Conservation (phyloP, 2,888 invertebrate species). For the Oxyscelio sp. region DNA sequence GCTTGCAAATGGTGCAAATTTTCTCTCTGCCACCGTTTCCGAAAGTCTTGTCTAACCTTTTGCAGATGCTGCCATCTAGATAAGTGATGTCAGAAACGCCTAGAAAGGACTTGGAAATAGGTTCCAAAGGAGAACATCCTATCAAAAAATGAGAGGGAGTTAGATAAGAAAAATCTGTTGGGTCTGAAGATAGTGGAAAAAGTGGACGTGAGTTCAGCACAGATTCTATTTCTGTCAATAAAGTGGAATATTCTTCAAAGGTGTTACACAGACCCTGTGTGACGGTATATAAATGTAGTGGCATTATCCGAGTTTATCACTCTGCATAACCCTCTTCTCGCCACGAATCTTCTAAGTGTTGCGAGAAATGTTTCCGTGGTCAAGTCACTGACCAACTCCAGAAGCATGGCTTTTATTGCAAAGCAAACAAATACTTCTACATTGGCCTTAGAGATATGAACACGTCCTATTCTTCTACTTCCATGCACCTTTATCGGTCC, state of each 20-base stretch:
- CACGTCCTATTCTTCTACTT: slow-evolving; percentile 44
- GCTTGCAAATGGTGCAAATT: slow-evolving; percentile 12
- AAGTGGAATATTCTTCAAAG: slow-evolving; percentile 74
- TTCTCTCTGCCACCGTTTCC: slow-evolving; percentile 4
- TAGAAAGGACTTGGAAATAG: not conserved
- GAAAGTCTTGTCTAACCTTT: not conserved
- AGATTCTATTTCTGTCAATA: slow-evolving; percentile 71
- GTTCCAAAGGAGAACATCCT: not conserved
- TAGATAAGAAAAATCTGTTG: slow-evolving; percentile 64
- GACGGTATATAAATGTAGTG: slow-evolving; percentile 66
- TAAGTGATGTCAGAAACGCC: not conserved
- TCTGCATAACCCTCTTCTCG: slow-evolving; percentile 54
- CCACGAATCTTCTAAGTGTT: slow-evolving; percentile 57
- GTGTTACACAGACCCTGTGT: slow-evolving; percentile 20
- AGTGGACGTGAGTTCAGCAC: slow-evolving; percentile 70
- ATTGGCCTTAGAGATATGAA: slow-evolving; percentile 68
- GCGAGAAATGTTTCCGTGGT: slow-evolving; percentile 61
- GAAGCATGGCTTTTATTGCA: slow-evolving; percentile 48
- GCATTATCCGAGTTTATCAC: slow-evolving; percentile 67
- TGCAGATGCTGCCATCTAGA: slow-evolving; percentile 5
- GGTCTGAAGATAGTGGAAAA: slow-evolving; percentile 45
- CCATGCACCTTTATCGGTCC: slow-evolving; percentile 72
- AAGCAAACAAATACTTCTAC: slow-evolving; percentile 70
- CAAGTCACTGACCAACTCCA: slow-evolving; percentile 65
- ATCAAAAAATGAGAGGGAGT: slow-evolving; percentile 81